Evolutionary conservation across 2,888 invertebrate species (phyloP).

Genomic region (Pyrrhosoma nymphula): DNA sequence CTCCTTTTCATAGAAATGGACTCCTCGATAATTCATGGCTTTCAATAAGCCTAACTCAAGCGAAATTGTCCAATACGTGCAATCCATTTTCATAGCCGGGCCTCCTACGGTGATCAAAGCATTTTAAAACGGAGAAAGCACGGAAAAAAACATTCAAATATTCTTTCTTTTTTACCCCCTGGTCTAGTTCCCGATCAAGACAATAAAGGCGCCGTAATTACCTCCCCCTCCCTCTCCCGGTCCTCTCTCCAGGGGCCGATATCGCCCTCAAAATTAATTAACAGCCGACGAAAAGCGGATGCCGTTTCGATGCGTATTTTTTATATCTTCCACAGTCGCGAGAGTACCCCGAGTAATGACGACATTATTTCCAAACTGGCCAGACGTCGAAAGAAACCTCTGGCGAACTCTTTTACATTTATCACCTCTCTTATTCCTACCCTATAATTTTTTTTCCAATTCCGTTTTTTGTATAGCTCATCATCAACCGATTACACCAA

Average conservation of each 20-base stretch:
- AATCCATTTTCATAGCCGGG: not conserved
- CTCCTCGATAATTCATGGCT: too few relatives aligned
- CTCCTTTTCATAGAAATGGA: too few relatives aligned
- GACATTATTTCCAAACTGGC: constrained; percentile 24
- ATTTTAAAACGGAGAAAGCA: not conserved
- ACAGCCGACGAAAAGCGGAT: constrained; percentile 36
- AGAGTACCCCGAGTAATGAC: constrained; percentile 1
- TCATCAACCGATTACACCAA: not conserved
- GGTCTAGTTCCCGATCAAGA: constrained; percentile 22
- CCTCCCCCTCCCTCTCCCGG: not conserved
- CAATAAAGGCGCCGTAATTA: constrained; percentile 21
- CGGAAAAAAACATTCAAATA: not conserved
- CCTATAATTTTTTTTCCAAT: not conserved
- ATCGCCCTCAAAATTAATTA: constrained; percentile 31
- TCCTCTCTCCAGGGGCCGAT: not conserved
- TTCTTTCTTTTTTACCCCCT: not conserved
- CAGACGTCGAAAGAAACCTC: constrained; percentile 1
- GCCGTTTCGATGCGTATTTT: constrained; percentile 14
- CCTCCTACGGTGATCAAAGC: not conserved
- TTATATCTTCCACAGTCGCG: not conserved
- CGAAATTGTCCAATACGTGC: not conserved
- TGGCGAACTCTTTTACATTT: not conserved
- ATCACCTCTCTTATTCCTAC: not conserved
- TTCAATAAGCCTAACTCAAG: too few relatives aligned
- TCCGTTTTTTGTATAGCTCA: not conserved